These are phyloP conservation scores for Platichthys stellatus DNA, from an alignment of 2,113 vertebrate genomes.

Conservation along the genomic window DNA sequence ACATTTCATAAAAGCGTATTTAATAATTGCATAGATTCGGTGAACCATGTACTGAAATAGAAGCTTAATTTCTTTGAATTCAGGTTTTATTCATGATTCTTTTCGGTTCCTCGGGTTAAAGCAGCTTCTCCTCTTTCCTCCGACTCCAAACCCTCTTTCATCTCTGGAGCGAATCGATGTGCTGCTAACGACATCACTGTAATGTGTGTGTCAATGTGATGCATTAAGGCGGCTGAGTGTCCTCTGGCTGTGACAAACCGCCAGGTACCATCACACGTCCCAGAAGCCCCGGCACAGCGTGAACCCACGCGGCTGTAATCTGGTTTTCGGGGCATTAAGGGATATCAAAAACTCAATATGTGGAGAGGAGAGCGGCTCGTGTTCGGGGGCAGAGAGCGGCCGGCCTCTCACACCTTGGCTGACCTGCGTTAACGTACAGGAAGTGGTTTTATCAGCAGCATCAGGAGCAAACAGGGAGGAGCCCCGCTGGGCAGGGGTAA, in stretches of 20 bases:
- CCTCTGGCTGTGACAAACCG: constrained; percentile 25
- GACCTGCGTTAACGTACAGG: constrained; percentile 73
- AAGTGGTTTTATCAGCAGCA: constrained; percentile 62
- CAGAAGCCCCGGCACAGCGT: constrained; percentile 12
- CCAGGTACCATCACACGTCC: constrained; percentile 45
- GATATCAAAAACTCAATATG: constrained; percentile 2
- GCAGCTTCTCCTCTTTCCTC: neutral
- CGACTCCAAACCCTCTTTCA: constrained; percentile 7
- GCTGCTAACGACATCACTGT: constrained; percentile 22
- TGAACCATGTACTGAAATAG: too few relatives aligned
- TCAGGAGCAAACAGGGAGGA: constrained; percentile 18
- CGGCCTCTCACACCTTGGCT: constrained; percentile 62
- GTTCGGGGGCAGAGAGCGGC: constrained; percentile 45
- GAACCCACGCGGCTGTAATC: constrained; percentile 51
- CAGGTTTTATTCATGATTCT: neutral
- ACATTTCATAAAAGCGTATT: too few relatives aligned
- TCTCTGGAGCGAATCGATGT: constrained; percentile 39
- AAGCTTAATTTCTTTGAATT: neutral
- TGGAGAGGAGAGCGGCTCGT: constrained; percentile 37
- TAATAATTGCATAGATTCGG: too few relatives aligned
- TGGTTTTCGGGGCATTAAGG: constrained; percentile 53
- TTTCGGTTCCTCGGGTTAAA: neutral
- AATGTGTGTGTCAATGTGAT: constrained; percentile 36
- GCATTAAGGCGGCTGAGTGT: constrained; percentile 8
- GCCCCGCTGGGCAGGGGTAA: constrained; percentile 53